These are phyloP conservation scores for Chiloscyllium punctatum DNA, from an alignment of 2,797 vertebrate genomes.

Conservation along the genomic window DNA sequence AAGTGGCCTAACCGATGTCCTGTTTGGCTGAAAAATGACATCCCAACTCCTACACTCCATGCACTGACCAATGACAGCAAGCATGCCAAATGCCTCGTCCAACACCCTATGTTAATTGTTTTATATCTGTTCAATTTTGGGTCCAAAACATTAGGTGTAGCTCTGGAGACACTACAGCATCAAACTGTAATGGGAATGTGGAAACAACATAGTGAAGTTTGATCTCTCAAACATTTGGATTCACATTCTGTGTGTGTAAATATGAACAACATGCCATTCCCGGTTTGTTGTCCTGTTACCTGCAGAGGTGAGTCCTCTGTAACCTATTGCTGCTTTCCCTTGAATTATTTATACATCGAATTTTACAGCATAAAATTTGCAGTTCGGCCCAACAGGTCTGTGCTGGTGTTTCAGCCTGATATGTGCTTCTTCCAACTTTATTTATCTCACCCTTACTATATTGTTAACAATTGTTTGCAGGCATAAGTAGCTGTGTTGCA, in stretches of 20 bases:
- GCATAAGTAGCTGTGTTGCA: neutral
- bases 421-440: too few relatives aligned
- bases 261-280: neutral
- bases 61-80: too few relatives aligned
- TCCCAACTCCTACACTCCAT: too few relatives aligned
- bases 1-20: too few relatives aligned
- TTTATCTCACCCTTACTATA: neutral
- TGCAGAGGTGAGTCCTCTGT: neutral
- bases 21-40: too few relatives aligned
- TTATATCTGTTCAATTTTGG: neutral
- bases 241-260: neutral
- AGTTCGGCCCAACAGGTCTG: neutral
- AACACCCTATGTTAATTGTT: neutral
- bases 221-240: neutral
- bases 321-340: neutral
- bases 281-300: neutral
- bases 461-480: neutral
- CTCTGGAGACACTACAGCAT: neutral
- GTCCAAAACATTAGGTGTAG: neutral
- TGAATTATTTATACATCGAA: neutral
- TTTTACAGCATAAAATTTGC: neutral
- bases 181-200: neutral
- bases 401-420: neutral
- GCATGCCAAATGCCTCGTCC: too few relatives aligned
- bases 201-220: neutral